A percentile compares a stretch with the other conserved stretches of the same genome.
Evolutionary conservation across 1,140 invertebrate genomes (phyloP).

Genomic region (Calycopis cecrops): DNA sequence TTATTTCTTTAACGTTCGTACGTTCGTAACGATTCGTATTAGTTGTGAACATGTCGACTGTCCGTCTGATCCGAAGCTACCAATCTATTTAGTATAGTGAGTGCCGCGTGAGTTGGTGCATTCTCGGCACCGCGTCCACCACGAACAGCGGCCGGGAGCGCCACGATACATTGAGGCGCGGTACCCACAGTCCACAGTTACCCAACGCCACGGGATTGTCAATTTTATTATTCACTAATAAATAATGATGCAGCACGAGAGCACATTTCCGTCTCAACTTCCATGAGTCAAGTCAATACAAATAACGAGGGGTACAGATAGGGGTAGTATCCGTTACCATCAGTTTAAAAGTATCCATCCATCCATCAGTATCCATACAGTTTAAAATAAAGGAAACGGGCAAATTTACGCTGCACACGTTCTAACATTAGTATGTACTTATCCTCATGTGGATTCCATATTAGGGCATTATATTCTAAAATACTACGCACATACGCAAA

Average conservation of each 20-base stretch:
- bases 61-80: too few relatives aligned
- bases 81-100: too few relatives aligned
- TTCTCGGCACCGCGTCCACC: not conserved
- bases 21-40: too few relatives aligned
- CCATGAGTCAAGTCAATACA: not conserved
- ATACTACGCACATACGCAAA: too few relatives aligned
- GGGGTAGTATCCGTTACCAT: too few relatives aligned
- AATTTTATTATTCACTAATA: slow-evolving; percentile 3
- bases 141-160: slow-evolving; percentile 5
- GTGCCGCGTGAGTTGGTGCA: too few relatives aligned
- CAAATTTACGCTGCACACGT: slow-evolving; percentile 3
- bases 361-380: not conserved
- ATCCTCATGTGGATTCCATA: not conserved
- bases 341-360: too few relatives aligned
- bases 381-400: slow-evolving; percentile 3
- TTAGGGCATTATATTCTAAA: too few relatives aligned
- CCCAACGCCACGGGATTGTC: slow-evolving; percentile 1
- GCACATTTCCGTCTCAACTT: not conserved
- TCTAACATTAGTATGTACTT: not conserved
- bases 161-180: not conserved
- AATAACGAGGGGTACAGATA: too few relatives aligned
- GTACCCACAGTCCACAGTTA: not conserved
- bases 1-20: too few relatives aligned
- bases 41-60: too few relatives aligned
- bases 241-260: slow-evolving; percentile 1